A percentile compares a stretch with the other conserved stretches of the same genome.
Conservation (phyloP, 2,113 vertebrate genomes). For the Dendropsophus ebraccatus region DNA sequence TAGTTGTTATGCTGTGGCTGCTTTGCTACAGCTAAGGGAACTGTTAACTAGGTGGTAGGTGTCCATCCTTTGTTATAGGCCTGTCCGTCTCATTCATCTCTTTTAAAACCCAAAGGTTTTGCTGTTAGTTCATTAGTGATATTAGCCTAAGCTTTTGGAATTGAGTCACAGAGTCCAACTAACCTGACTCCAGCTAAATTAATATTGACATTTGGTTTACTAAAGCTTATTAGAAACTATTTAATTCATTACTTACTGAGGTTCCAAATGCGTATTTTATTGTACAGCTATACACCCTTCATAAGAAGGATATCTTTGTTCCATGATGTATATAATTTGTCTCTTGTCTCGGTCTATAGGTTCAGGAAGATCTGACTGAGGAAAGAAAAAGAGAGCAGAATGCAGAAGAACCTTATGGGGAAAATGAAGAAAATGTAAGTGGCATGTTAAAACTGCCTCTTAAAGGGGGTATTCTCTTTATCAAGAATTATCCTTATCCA, state of each 20-base stretch:
- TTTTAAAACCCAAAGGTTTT: no score
- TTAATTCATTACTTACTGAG: constrained; percentile 31
- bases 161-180: no score
- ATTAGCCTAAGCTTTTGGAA: background rate
- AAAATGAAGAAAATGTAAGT: constrained; percentile 86
- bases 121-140: no score
- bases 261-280: constrained; percentile 2
- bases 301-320: background rate
- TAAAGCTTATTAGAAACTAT: background rate
- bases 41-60: no score
- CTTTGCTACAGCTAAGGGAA: no score
- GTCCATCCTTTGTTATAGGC: no score
- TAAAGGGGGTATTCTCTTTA: no score
- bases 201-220: constrained; percentile 1
- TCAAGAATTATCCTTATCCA: no score
- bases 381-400: constrained; percentile 82
- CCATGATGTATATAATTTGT: background rate
- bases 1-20: no score
- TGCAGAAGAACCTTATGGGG: constrained; percentile 86
- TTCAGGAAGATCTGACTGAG: constrained; percentile 87
- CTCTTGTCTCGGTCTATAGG: constrained; percentile 68
- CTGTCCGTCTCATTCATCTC: no score
- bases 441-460: background rate
- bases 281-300: background rate
- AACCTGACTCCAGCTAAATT: constrained; percentile 13